phyloP scores from a whole-genome alignment of 92 coral and sea anemone genomes.

The Heteractis magnifica region DNA sequence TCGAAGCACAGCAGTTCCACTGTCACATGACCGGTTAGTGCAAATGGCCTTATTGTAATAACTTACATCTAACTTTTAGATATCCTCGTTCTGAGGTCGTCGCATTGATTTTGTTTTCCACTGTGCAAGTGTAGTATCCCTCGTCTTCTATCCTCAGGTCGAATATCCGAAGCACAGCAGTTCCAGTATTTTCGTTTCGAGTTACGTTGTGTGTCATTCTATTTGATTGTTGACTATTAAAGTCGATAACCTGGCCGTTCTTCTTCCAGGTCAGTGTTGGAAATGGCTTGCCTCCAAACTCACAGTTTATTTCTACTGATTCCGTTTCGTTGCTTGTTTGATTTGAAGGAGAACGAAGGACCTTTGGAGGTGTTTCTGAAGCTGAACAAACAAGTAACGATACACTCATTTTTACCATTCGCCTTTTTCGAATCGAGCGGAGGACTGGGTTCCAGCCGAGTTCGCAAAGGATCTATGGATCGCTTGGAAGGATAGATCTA shows the following conservation, averaged over 20 bases:
- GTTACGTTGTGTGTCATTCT: background rate
- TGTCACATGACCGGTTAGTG: background rate
- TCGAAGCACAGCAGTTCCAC: no score
- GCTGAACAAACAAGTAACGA: background rate
- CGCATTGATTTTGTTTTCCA: background rate
- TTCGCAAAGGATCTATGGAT: no score
- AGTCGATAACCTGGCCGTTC: slow-evolving; percentile 3
- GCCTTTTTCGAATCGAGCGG: no score
- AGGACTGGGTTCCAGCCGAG: no score
- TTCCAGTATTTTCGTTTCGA: background rate
- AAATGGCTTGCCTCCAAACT: slow-evolving; percentile 9
- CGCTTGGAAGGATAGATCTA: no score
- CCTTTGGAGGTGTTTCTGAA: background rate
- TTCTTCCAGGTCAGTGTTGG: background rate
- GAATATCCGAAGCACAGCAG: background rate
- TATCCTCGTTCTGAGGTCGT: background rate
- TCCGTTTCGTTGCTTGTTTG: background rate
- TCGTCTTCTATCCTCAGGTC: background rate
- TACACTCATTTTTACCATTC: background rate
- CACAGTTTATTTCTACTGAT: background rate
- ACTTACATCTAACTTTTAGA: background rate
- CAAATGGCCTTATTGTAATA: background rate
- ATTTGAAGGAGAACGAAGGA: background rate
- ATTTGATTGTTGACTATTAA: background rate
- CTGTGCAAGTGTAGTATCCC: background rate